Conservation (phyloP, 1,140 invertebrate species). For the Melanaphis sacchari region DNA sequence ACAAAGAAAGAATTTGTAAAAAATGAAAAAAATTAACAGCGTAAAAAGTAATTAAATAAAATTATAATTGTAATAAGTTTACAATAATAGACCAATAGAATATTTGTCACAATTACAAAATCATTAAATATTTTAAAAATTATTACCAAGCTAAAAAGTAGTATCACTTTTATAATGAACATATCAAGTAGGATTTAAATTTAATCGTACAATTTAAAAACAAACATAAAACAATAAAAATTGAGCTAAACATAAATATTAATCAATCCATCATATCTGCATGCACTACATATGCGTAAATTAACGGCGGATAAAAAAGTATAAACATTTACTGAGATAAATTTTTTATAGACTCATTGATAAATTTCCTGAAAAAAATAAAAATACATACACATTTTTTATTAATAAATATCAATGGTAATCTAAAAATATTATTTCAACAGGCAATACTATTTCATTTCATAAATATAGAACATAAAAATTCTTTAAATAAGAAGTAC, state of each 20-base stretch:
- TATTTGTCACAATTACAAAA: conserved; percentile 25
- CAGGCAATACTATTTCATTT: not conserved
- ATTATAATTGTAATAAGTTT: not conserved
- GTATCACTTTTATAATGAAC: not conserved
- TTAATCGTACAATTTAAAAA: too few species aligned
- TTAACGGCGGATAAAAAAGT: not conserved
- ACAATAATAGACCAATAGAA: not conserved
- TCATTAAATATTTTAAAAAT: not conserved
- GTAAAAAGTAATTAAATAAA: not conserved
- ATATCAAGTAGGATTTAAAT: not conserved
- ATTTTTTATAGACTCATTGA: conserved; percentile 7
- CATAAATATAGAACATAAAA: not conserved
- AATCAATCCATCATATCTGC: not conserved
- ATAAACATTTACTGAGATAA: not conserved
- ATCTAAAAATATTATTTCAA: not conserved
- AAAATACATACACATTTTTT: not conserved
- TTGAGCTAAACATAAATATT: not conserved
- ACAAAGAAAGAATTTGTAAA: not conserved
- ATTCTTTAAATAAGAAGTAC: not conserved
- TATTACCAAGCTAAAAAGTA: not conserved
- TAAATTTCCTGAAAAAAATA: conserved; percentile 42
- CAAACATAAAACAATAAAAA: not conserved
- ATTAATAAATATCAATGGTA: not conserved
- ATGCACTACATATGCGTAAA: not conserved
- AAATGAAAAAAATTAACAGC: not conserved